These are phyloP conservation scores for Helicoverpa assulta DNA, from an alignment of 2,888 invertebrate genomes.

Conservation along the genomic window DNA sequence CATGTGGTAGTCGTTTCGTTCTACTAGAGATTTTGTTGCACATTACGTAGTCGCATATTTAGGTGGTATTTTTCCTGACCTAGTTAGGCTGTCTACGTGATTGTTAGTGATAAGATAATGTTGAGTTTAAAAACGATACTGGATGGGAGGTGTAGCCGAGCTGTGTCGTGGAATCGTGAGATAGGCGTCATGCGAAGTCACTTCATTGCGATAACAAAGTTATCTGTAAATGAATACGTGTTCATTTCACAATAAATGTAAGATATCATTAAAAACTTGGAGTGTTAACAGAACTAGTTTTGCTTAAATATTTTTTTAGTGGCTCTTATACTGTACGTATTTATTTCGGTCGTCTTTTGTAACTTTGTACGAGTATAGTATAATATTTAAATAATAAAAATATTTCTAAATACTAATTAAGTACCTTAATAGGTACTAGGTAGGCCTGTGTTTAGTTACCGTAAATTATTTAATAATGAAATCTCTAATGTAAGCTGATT, in stretches of 20 bases:
- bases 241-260: slow-evolving; percentile 50
- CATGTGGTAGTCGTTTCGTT: slow-evolving; percentile 31
- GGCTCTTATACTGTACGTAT: neutral
- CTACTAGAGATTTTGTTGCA: slow-evolving; percentile 32
- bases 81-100: slow-evolving; percentile 49
- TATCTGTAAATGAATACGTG: slow-evolving; percentile 48
- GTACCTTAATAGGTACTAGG: too few relatives aligned
- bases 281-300: slow-evolving; percentile 19
- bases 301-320: slow-evolving; percentile 14
- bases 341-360: slow-evolving; percentile 1
- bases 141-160: slow-evolving; percentile 39
- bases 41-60: slow-evolving; percentile 24
- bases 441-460: slow-evolving; percentile 18
- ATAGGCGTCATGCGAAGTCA: slow-evolving; percentile 41
- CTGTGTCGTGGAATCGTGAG: slow-evolving; percentile 42
- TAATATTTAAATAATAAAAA: too few relatives aligned
- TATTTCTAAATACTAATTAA: too few relatives aligned
- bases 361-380: too few relatives aligned
- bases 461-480: neutral
- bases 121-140: slow-evolving; percentile 32
- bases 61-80: slow-evolving; percentile 56
- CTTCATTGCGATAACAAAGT: slow-evolving; percentile 50
- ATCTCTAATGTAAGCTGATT: too few relatives aligned
- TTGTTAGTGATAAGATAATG: slow-evolving; percentile 58
- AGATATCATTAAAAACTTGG: slow-evolving; percentile 31